Conservation (phyloP, 2,113 vertebrate genomes). For the Polypterus senegalus region DNA sequence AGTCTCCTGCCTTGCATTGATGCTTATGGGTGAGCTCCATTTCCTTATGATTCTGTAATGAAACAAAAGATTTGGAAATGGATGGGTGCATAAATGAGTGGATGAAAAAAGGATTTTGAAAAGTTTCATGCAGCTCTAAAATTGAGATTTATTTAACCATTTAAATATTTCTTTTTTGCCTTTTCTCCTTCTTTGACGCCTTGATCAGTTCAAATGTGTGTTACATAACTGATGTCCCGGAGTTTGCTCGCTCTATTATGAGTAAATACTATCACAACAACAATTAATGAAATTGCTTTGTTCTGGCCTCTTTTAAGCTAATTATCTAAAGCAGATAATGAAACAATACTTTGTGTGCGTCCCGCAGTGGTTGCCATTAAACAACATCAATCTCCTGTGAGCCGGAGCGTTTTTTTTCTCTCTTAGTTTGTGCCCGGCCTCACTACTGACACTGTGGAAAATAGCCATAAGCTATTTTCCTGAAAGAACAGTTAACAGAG, state of each 20-base stretch:
- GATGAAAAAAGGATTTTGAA: no score
- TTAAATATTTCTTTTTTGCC: no score
- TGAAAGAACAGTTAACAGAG: slow-evolving; percentile 41
- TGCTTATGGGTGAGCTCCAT: neutral
- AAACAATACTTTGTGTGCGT: neutral
- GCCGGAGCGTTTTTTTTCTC: neutral
- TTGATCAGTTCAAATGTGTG: no score
- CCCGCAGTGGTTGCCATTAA: neutral
- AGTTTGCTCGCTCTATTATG: no score
- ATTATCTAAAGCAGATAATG: neutral
- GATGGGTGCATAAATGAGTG: no score
- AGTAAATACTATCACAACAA: no score
- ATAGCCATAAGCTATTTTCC: slow-evolving; percentile 45
- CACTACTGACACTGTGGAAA: slow-evolving; percentile 35
- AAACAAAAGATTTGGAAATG: neutral
- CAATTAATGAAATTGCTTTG: no score
- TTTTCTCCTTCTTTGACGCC: no score
- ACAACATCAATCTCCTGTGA: neutral
- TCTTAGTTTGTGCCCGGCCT: slow-evolving; percentile 30
- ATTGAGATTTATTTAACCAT: no score
- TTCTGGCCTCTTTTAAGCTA: no score
- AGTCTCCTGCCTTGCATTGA: neutral
- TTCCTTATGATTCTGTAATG: neutral
- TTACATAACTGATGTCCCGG: no score
- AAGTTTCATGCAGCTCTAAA: no score